A percentile compares a stretch with the other conserved stretches of the same genome.
phyloP scores from a whole-genome alignment of 2,797 vertebrate genomes.

The Acanthopagrus latus region DNA sequence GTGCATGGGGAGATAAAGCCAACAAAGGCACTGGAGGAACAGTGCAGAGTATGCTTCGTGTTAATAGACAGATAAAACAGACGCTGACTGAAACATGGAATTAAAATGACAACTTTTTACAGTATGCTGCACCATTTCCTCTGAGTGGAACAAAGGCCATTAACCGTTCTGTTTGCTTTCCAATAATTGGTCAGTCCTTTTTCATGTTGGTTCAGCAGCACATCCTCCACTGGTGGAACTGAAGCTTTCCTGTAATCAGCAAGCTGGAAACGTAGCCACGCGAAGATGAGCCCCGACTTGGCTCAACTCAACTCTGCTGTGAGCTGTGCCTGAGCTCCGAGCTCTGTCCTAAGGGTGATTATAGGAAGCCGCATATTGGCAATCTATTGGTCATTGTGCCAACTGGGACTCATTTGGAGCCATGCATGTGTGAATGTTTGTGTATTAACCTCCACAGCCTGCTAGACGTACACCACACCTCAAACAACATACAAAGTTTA shows the following conservation, averaged over 20 bases:
- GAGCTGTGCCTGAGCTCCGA: neutral
- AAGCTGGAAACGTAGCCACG: constrained; percentile 32
- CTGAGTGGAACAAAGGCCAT: constrained; percentile 28
- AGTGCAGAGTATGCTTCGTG: constrained; percentile 33
- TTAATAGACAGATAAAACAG: constrained; percentile 52
- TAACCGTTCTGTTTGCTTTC: constrained; percentile 24
- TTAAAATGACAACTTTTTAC: constrained; percentile 46
- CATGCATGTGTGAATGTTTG: neutral
- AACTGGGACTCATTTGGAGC: constrained; percentile 56
- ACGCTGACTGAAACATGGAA: constrained; percentile 45
- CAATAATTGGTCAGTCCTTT: constrained; percentile 36
- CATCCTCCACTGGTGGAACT: constrained; percentile 33
- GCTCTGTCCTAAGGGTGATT: constrained; percentile 48
- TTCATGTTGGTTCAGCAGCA: constrained; percentile 57
- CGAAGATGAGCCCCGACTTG: constrained; percentile 41
- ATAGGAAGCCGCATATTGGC: constrained; percentile 55
- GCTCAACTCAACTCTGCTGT: constrained; percentile 50
- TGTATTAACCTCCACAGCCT: constrained; percentile 1
- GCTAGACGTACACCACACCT: constrained; percentile 6
- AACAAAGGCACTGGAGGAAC: constrained; percentile 23
- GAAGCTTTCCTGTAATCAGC: constrained; percentile 43
- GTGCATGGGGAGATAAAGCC: constrained; percentile 49
- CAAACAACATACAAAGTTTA: constrained; percentile 18
- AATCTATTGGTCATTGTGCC: constrained; percentile 60
- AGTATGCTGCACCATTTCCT: constrained; percentile 19